Base-by-base conservation (phyloP, 2,113 vertebrate genomes). In the Archocentrus centrarchus region DNA sequence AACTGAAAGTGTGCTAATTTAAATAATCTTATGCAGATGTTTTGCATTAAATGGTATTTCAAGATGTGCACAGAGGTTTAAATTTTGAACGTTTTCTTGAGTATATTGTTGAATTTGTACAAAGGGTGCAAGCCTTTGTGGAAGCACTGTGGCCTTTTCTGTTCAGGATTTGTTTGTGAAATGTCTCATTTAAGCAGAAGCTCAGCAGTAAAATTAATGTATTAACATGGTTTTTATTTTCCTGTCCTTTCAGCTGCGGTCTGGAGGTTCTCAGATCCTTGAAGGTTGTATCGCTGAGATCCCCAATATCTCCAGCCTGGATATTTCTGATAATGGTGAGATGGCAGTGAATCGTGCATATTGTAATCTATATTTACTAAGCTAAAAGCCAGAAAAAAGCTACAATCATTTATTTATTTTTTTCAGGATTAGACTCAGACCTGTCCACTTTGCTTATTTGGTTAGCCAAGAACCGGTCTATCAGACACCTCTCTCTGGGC, bases 221-320 rank as follows among this genome's bases (percentile, higher is more conserved):
- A 20, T 70, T 53, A 73, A 1, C 0, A 55, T 6, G 53, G 37
- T 39, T 39, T 39, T 6, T 75, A 15, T 44, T 61, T 30, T 61
- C 11, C 68, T 87, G 6, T 93, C 77, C 90, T 59, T 60, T 62
- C 77, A 99, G 98, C 95, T 99, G 92, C 96, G 98, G 87, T 99
- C 98, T 7, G 98, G 97, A 93, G 98, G 98, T 27, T 98, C 97
- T 20, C 98, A 99, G 93, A 97, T 99, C 82, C 96, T 99, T 87
- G 98, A 99, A 95, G 97, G 98, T 81, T 99, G 98, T 90, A 98
- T 99, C 77, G 98, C 98, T 14, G 98, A 99, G 94, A 97, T 99
- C 88, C 98, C 97, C 92, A 99, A 99, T 94, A 97, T 99, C 90
- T 97, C 97, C 94, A 98, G 97, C 90, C 93, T 99, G 77, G 98